Evolutionary conservation across 2,797 vertebrate genomes (phyloP).

Genomic region (Onychomys torridus): DNA sequence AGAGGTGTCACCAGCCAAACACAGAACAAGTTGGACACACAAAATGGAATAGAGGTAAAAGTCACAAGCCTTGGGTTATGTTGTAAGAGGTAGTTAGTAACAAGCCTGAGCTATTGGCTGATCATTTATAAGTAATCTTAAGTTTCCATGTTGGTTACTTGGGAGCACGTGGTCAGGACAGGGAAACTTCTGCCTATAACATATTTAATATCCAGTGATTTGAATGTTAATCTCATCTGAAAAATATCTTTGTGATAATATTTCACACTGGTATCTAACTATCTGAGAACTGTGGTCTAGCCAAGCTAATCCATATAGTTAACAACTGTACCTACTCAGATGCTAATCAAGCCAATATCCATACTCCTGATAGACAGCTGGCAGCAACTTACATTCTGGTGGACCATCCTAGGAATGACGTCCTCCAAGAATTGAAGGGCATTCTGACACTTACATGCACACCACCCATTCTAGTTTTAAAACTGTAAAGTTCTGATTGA

Average conservation of each 20-base stretch:
- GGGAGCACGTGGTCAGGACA: too few species aligned
- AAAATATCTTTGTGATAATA: not conserved
- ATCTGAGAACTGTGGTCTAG: not conserved
- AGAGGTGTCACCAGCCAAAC: too few species aligned
- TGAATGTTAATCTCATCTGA: slow-evolving; percentile 1
- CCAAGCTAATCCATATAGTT: not conserved
- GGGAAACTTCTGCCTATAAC: not conserved
- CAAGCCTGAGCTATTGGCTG: too few species aligned
- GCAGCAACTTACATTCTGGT: not conserved
- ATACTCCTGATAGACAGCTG: not conserved
- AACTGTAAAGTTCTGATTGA: not conserved
- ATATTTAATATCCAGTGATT: not conserved
- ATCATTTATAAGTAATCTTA: too few species aligned
- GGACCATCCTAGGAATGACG: not conserved
- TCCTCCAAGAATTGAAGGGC: not conserved
- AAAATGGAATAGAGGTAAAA: too few species aligned
- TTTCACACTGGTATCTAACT: not conserved
- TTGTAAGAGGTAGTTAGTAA: too few species aligned
- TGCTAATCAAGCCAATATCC: not conserved
- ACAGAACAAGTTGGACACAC: too few species aligned
- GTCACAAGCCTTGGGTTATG: too few species aligned
- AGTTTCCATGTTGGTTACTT: too few species aligned
- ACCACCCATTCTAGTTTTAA: not conserved
- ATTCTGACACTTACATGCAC: not conserved
- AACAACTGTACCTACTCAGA: not conserved